Base-by-base conservation (phyloP, 2,113 vertebrate species). In the Penelope pileata region DNA sequence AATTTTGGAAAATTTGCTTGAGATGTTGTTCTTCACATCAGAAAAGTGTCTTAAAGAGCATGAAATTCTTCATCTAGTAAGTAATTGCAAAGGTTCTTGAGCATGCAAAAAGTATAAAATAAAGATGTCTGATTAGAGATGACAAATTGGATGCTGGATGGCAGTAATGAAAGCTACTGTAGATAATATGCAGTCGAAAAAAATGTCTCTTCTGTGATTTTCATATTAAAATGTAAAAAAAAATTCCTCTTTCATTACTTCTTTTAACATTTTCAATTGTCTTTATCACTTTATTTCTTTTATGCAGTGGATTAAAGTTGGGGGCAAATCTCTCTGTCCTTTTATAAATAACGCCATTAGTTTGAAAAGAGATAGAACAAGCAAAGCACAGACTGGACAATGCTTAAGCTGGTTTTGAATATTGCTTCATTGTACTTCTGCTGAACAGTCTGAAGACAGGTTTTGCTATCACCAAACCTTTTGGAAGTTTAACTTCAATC, bases 1-100 rank as follows among this genome's bases (percentile, higher is more conserved):
- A 91, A 48, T 81, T 95, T 86, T 83, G 64, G 63, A 93, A 96
- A 78, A 78, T 58, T 93, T 96, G 34, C 79, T 90, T 6, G 17
- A 91, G 59, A 78, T 91, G 79, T 43, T 92, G 48, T 14, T 89
- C 75, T 88, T 38, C 69, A 73, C 17, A 48, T 59, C 85, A 63
- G 40, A 26, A 59, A 42, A 92, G 38, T 73, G 23, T 70, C 83
- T 95, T 89, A 86, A 86, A 97, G 87, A 43, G 21, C 63, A 80
- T n/a, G 40, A 38, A 7, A 86, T 88, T 30, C 60, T 96, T 91
- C 78, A 93, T 40, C 60, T 82, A 67, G 27, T 72, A 34, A 93
- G 34, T 17, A 84, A 87, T 87, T 51, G 88, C 51, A 82, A 91
- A 81, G 32, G 34, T 77, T 94, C 72, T 40, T 77, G 59, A 93